Evolutionary conservation across 2,888 invertebrate genomes (phyloP).

Genomic region (Cephalotes varians): DNA sequence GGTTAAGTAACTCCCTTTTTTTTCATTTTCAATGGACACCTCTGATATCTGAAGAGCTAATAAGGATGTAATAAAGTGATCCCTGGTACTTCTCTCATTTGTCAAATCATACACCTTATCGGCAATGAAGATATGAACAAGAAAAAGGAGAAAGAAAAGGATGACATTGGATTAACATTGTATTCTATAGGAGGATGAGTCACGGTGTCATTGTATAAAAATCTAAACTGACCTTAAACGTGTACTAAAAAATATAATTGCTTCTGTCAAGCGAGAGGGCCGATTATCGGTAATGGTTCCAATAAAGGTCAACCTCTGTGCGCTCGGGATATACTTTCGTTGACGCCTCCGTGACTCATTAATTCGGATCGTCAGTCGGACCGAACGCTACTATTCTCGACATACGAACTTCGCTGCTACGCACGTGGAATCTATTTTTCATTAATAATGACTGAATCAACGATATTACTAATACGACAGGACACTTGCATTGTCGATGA

Average conservation of each 20-base stretch:
- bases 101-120: conserved; percentile 28
- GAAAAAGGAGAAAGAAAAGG: conserved; percentile 38
- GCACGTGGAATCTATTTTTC: conserved; percentile 41
- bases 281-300: conserved; percentile 47
- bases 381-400: conserved; percentile 58
- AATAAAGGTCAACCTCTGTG: conserved; percentile 58
- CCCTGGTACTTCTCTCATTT: background rate
- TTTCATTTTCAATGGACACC: conserved; percentile 75
- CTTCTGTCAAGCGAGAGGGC: conserved; percentile 68
- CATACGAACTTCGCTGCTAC: conserved; percentile 44
- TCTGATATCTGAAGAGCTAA: conserved; percentile 61
- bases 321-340: conserved; percentile 72
- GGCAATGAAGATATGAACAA: conserved; percentile 13
- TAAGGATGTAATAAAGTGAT: conserved; percentile 47
- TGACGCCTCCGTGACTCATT: conserved; percentile 69
- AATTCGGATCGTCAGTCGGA: conserved; percentile 64
- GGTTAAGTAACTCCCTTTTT: conserved; percentile 81
- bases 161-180: conserved; percentile 52
- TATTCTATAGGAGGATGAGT: conserved; percentile 62
- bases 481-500: conserved; percentile 57
- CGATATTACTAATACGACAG: conserved; percentile 70
- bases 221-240: conserved; percentile 83
- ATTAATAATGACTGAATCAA: conserved; percentile 64
- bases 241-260: conserved; percentile 80
- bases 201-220: conserved; percentile 81